These are phyloP conservation scores for Halichoerus grypus DNA, from an alignment of 2,113 vertebrate species.

Conservation along the genomic window DNA sequence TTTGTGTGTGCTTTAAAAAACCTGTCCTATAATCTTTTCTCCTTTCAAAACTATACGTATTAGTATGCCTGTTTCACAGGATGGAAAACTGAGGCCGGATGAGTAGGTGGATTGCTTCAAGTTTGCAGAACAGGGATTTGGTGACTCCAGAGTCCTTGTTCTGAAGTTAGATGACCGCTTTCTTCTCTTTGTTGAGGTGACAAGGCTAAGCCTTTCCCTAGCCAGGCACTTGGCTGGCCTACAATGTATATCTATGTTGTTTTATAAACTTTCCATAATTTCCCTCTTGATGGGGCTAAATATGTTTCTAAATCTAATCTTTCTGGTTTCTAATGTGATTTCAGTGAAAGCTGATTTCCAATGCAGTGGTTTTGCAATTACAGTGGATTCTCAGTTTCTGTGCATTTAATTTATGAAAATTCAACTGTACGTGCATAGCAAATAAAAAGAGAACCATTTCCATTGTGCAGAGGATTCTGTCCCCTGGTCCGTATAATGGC, in stretches of 20 bases:
- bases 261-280: slow-evolving; percentile 68
- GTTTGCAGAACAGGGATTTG: background rate
- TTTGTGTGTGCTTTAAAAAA: slow-evolving; percentile 22
- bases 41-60: background rate
- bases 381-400: slow-evolving; percentile 54
- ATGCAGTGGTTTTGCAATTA: slow-evolving; percentile 74
- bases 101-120: background rate
- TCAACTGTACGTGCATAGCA: slow-evolving; percentile 48
- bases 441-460: slow-evolving; percentile 21
- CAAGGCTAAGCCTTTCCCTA: background rate
- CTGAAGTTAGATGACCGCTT: background rate
- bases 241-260: background rate
- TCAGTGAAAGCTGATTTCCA: slow-evolving; percentile 77
- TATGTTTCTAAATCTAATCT: slow-evolving; percentile 78
- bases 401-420: slow-evolving; percentile 80
- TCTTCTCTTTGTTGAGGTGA: background rate
- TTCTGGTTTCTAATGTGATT: slow-evolving; percentile 77
- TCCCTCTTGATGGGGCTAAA: slow-evolving; percentile 72
- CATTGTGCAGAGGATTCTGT: background rate
- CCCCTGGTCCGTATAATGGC: background rate
- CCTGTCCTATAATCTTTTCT: background rate
- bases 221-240: background rate
- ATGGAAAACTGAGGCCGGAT: background rate
- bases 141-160: background rate
- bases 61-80: background rate